Conservation (phyloP, 2,888 invertebrate species). For the Sabellastarte sp. region DNA sequence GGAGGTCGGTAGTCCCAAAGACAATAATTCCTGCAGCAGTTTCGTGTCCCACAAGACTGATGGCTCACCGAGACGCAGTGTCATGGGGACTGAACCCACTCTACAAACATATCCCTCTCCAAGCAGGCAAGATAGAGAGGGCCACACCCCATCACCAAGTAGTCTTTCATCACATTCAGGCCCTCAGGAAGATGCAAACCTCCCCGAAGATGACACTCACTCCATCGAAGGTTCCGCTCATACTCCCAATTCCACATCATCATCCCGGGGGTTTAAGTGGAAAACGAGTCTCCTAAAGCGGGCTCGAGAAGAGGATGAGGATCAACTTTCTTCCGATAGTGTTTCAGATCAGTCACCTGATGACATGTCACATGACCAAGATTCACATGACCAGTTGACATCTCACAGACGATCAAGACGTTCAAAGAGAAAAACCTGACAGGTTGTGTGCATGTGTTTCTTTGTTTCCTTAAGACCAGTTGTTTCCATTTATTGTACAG, state of each 20-base stretch:
- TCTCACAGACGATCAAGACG: no score
- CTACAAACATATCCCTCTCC: neutral
- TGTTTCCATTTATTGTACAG: no score
- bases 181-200: neutral
- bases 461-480: no score
- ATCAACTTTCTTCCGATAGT: no score
- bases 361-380: no score
- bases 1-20: neutral
- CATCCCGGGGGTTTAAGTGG: slow-evolving; percentile 12
- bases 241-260: neutral
- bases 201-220: neutral
- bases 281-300: slow-evolving; percentile 13
- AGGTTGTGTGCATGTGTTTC: no score
- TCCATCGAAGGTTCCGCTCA: neutral
- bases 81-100: no score
- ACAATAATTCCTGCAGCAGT: neutral
- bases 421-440: no score
- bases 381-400: no score
- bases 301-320: slow-evolving; percentile 7
- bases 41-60: no score
- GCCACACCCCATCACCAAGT: slow-evolving; percentile 4
- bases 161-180: no score
- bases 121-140: neutral
- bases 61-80: neutral
- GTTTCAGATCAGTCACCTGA: no score